Evolutionary conservation across 2,113 vertebrate species (phyloP), one percentile per base, ranked within the genome.

Genomic region (Cricetomys ansorgei): DNA sequence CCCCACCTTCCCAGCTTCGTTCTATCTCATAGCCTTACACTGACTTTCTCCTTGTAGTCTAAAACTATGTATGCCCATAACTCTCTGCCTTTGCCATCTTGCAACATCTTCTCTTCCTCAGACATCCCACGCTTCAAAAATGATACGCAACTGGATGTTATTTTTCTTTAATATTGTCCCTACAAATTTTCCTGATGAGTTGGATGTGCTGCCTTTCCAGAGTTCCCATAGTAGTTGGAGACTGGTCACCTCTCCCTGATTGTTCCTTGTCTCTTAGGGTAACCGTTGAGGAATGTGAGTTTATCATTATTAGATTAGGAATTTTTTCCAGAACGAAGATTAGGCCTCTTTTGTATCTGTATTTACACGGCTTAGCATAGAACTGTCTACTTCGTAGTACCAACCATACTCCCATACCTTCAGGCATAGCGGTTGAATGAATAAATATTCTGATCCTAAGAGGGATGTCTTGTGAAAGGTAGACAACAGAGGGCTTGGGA

Each of bases 211-310:
- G 92, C 23, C 13, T 87, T 13, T 64, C 55, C 31, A 81, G 91
- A 40, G 17, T 93, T 96, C 50, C 69, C 92, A 85, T 13, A 88
- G 88, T 59, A 94, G 89, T 69, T 84, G 64, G 45, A 89, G 57
- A 31, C 50, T 92, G 88, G 73, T 29, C 34, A 59, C 45, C 13
- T 81, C 75, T 89, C 79, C 64, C 37, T 40, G 92, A 27, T 92
- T 83, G 64, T 91, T 92, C 69, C 45, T 88, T 90, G 34, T 89
- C 69, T 37, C 55, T 89, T 88, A 91, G 75, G 5, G 69, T 94
- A 93, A 80, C 50, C 53, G 72, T 91, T 87, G 94, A 59, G 48
- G 45, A 95, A 92, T 79, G 86, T 72, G 70, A 92, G 43, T 97
- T 67, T 84, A 40, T 96, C 12, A 13, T 93, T 94, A 73, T 73